Evolutionary conservation across 2,797 vertebrate species (phyloP).

Genomic region (Mallotus villosus): DNA sequence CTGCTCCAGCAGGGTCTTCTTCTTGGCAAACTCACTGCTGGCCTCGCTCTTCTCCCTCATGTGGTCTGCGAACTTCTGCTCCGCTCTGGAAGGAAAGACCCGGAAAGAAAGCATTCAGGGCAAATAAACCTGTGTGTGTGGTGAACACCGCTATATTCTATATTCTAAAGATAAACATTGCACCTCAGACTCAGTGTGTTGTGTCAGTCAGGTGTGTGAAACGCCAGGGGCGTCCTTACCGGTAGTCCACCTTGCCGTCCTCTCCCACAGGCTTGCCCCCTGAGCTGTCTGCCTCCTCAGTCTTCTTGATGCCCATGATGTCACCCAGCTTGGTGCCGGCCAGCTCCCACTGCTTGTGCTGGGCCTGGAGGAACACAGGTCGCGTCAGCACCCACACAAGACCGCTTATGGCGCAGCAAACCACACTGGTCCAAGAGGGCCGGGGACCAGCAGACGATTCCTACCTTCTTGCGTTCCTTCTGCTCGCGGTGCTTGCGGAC

Average conservation of each 20-base stretch:
- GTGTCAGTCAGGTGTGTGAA: too few species aligned
- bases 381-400: too few species aligned
- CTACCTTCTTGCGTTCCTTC: conserved; percentile 97
- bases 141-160: too few species aligned
- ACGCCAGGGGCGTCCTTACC: conserved; percentile 60
- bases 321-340: conserved; percentile 97
- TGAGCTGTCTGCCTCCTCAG: conserved; percentile 78
- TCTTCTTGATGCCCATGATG: conserved; percentile 97
- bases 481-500: conserved; percentile 98
- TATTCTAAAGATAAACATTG: too few species aligned
- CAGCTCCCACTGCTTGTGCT: conserved; percentile 98
- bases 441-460: too few species aligned
- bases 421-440: too few species aligned
- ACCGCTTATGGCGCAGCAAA: too few species aligned
- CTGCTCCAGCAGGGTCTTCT: conserved; percentile 93
- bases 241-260: conserved; percentile 97
- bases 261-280: conserved; percentile 78
- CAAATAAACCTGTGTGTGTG: background rate
- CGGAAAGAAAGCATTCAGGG: too few species aligned
- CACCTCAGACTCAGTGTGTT: too few species aligned
- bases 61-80: conserved; percentile 98
- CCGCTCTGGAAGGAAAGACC: conserved; percentile 73
- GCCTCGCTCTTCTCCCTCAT: conserved; percentile 95
- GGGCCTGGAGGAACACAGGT: conserved; percentile 78
- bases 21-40: conserved; percentile 96